Percentiles rank a stretch among this genome's conserved stretches.
Conservation (phyloP, 2,113 vertebrate species). For the Pangasianodon hypophthalmus region DNA sequence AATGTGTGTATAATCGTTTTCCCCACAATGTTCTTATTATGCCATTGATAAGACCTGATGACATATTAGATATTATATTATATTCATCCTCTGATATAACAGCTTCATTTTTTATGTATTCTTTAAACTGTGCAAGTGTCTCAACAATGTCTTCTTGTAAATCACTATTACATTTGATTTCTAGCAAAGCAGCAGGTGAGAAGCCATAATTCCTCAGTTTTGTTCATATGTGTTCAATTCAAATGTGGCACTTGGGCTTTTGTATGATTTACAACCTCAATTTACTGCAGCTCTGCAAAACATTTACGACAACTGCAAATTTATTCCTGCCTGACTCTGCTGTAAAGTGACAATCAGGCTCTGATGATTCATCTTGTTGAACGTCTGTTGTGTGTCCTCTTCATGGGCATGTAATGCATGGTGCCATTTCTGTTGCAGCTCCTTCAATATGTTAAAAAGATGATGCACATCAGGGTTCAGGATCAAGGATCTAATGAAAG, state of each 20-base stretch:
- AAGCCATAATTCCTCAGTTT: not conserved
- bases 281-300: not conserved
- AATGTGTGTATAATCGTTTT: not conserved
- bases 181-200: slow-evolving; percentile 3
- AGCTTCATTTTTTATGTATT: not conserved
- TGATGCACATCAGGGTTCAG: not conserved
- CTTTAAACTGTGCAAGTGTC: not conserved
- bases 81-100: too few species aligned
- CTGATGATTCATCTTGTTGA: not conserved
- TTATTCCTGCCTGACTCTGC: not conserved
- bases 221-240: not conserved
- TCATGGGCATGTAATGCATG: not conserved
- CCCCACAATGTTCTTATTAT: not conserved
- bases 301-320: slow-evolving; percentile 5
- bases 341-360: slow-evolving; percentile 4
- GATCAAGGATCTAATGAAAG: not conserved
- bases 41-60: too few species aligned
- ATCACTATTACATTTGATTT: slow-evolving; percentile 15
- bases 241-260: slow-evolving; percentile 11
- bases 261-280: slow-evolving; percentile 16
- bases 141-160: slow-evolving; percentile 5
- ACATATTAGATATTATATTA: not conserved
- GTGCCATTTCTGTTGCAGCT: not conserved
- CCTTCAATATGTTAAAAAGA: not conserved
- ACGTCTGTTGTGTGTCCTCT: not conserved